Evolutionary conservation across 2,888 invertebrate species (phyloP), one percentile per base, ranked within the genome.

Genomic region (Iphiclides podalirius): DNA sequence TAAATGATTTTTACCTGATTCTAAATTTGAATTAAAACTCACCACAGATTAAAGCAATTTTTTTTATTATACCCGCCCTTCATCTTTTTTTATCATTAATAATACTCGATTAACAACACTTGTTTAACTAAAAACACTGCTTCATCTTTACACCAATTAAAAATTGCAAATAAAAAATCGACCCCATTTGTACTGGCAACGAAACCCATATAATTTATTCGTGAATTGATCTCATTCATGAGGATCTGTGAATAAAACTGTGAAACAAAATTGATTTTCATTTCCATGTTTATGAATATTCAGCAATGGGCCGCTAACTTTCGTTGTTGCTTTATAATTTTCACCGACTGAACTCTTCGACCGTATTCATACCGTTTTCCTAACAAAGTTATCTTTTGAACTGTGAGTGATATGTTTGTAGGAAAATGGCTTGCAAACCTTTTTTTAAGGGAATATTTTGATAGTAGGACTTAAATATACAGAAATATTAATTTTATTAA

Each of bases 261-360:
- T 56, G 69, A 74, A 75, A 74, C 75, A 70, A 79, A 76, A 72
- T 75, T 75, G 64, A 72, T 72, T 77, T 80, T 77, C 70, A 77
- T 72, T 69, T 66, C 67, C 66, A 54, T 69, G 72, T 70, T 72
- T 70, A 79, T 83, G 72, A 83, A 81, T 82, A 83, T 83, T 82
- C 74, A 83, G 71, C 61, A 59, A 51, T 58, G 64, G 60, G 63
- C 54, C 57, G 60, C 55, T 62, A 74, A 74, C 64, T 72, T 79
- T 72, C 63, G 66, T 63, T 69, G 68, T 66, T 67, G 62, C 62
- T 59, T 63, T 61, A 63, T 62, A 65, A 67, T 64, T 64, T 63
- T 52, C 53, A 51, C 54, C 64, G 64, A 11, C 4, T 31, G 4
- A 31, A 8, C 6, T 31, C 31, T 12, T 31, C 3, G 31, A 2